A percentile compares a stretch with the other conserved stretches of the same genome.
These are phyloP conservation scores for Hemaris fuciformis DNA, from an alignment of 2,888 invertebrate species.

Conservation along the genomic window DNA sequence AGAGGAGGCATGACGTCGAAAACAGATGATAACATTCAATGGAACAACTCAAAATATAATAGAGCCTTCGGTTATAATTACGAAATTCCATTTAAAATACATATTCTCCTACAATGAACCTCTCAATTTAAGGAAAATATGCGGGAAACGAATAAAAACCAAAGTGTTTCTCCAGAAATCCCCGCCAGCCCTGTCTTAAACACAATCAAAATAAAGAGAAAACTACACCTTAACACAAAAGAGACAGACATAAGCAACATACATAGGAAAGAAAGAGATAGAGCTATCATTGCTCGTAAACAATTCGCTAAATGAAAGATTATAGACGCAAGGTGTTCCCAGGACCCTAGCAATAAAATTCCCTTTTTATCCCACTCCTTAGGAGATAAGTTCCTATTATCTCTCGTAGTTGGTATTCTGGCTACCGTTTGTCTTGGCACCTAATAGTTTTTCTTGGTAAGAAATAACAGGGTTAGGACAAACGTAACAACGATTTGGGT, in stretches of 20 bases:
- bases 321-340: constrained; percentile 77
- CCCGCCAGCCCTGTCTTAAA: neutral
- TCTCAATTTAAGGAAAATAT: neutral
- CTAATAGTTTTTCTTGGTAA: neutral
- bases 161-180: neutral
- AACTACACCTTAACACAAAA: constrained; percentile 52
- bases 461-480: neutral
- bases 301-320: constrained; percentile 76
- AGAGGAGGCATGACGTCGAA: too few relatives aligned
- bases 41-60: too few relatives aligned
- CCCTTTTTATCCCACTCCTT: constrained; percentile 57
- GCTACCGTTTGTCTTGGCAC: constrained; percentile 23
- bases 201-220: constrained; percentile 42
- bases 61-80: too few relatives aligned
- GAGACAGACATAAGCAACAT: constrained; percentile 31
- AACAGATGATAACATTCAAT: too few relatives aligned
- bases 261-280: constrained; percentile 36
- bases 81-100: too few relatives aligned
- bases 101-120: neutral
- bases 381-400: constrained; percentile 59
- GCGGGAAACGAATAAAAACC: neutral
- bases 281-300: constrained; percentile 58
- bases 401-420: constrained; percentile 29
- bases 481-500: neutral
- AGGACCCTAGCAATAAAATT: constrained; percentile 63